These are phyloP conservation scores for Gila robusta DNA, from an alignment of 2,797 vertebrate species.

Conservation along the genomic window DNA sequence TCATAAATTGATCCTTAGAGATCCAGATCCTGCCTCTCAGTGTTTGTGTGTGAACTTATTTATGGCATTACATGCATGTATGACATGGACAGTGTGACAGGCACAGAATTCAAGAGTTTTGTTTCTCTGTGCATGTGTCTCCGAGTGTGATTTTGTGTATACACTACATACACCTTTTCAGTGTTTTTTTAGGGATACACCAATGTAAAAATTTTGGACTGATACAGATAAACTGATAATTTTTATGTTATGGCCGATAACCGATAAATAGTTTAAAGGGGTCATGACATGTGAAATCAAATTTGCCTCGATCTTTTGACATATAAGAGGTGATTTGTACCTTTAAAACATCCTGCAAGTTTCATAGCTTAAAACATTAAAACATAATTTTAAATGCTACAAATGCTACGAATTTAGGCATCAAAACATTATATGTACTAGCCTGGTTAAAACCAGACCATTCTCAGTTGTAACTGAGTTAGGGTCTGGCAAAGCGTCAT, in stretches of 20 bases:
- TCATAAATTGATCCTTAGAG: slow-evolving; percentile 43
- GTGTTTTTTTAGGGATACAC: not conserved
- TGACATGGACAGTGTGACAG: not conserved
- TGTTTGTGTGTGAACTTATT: slow-evolving; percentile 1
- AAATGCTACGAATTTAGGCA: not conserved
- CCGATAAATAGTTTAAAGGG: not conserved
- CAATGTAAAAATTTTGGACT: not conserved
- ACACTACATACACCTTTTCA: not conserved
- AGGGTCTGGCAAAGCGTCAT: too few species aligned
- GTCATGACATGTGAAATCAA: too few species aligned
- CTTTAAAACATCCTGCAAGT: too few species aligned
- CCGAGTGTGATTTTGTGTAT: not conserved
- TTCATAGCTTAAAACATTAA: too few species aligned
- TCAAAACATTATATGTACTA: not conserved
- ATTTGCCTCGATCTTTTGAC: too few species aligned
- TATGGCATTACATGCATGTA: not conserved
- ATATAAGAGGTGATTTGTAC: too few species aligned
- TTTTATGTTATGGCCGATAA: not conserved
- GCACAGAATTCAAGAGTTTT: not conserved
- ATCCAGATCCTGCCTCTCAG: not conserved
- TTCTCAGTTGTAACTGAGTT: too few species aligned
- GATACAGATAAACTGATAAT: not conserved
- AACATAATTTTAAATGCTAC: not conserved
- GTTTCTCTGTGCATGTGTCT: not conserved
- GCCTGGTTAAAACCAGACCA: too few species aligned